phyloP scores from a whole-genome alignment of 2,888 invertebrate species.

The Frankliniella fusca region DNA sequence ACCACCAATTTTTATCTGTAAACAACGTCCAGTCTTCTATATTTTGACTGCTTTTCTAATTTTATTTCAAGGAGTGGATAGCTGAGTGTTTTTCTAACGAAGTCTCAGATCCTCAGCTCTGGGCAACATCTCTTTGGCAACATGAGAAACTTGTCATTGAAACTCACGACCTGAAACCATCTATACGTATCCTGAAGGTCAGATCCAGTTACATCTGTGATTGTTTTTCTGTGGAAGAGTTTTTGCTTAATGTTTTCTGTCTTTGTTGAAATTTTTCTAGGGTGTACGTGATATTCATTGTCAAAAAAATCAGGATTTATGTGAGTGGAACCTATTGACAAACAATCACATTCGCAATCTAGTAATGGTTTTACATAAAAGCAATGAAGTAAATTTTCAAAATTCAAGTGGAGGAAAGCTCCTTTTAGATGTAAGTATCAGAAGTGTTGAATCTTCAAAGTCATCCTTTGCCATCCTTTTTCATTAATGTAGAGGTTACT shows the following conservation, averaged over 20 bases:
- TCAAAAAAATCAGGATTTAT: not conserved
- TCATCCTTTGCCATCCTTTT: too few species aligned
- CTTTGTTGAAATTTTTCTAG: not conserved
- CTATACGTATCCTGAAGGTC: not conserved
- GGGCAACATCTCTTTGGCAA: not conserved
- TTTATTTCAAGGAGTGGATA: not conserved
- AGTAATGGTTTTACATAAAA: not conserved
- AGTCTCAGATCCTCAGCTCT: not conserved
- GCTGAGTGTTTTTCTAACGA: not conserved
- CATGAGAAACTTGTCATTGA: not conserved
- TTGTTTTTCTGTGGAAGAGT: not conserved
- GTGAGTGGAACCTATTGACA: not conserved
- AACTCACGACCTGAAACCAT: not conserved
- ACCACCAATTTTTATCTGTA: not conserved
- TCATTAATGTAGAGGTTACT: not conserved
- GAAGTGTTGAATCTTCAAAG: not conserved
- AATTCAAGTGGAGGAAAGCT: not conserved
- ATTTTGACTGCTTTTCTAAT: not conserved
- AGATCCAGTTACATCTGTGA: not conserved
- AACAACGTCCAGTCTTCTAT: not conserved
- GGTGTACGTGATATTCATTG: not conserved
- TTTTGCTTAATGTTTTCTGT: not conserved
- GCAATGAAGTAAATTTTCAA: not conserved
- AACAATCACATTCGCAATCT: not conserved
- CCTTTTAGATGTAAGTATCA: not conserved